These are phyloP conservation scores for Phalacrocorax aristotelis DNA, from an alignment of 2,113 vertebrate genomes.

Conservation along the genomic window DNA sequence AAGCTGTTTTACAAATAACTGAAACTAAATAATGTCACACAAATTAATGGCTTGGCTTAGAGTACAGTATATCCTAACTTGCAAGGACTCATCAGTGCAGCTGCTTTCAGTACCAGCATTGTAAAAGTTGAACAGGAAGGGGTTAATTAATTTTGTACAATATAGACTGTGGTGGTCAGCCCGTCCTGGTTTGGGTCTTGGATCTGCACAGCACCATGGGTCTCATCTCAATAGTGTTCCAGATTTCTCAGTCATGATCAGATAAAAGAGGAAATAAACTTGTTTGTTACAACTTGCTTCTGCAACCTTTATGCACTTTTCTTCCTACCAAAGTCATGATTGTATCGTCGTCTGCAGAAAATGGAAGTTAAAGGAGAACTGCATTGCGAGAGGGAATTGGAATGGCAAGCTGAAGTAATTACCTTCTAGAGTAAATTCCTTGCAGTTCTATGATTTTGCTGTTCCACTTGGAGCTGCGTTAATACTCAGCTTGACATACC, in stretches of 20 bases:
- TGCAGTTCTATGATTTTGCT: background rate
- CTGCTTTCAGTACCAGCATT: background rate
- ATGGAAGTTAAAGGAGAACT: background rate
- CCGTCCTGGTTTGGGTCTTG: background rate
- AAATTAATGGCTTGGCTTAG: background rate
- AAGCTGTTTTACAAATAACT: background rate
- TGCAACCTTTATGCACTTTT: background rate
- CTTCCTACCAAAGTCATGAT: background rate
- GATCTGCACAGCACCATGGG: background rate
- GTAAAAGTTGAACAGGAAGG: background rate
- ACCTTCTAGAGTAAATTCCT: background rate
- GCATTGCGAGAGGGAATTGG: background rate
- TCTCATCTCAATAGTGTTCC: background rate
- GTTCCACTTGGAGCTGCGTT: background rate
- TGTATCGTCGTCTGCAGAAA: background rate
- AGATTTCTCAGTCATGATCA: background rate
- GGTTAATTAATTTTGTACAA: background rate
- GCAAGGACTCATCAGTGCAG: background rate
- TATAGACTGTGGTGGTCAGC: background rate
- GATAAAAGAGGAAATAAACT: background rate
- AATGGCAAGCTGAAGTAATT: slow-evolving; percentile 14
- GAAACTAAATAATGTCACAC: background rate
- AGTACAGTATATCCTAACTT: background rate
- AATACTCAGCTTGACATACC: background rate
- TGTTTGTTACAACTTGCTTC: background rate